These are phyloP conservation scores for Pontoporia blainvillei DNA, from an alignment of 2,113 vertebrate genomes.

Conservation along the genomic window DNA sequence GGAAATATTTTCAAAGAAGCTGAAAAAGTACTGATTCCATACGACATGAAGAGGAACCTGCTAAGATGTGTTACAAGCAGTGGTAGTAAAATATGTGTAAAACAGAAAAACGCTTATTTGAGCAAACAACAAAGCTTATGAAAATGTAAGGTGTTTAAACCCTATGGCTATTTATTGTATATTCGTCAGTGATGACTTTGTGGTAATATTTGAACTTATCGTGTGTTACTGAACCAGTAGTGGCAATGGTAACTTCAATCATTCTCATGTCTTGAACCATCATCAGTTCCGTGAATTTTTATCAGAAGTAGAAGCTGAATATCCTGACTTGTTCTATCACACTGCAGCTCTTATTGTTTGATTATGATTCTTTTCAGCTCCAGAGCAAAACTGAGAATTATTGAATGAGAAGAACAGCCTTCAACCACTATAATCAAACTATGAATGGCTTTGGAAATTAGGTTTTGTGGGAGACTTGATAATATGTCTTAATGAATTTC, in stretches of 20 bases:
- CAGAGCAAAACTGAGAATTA: background rate
- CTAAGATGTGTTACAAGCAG: conserved; percentile 35
- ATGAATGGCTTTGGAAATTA: conserved; percentile 22
- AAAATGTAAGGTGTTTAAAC: conserved; percentile 19
- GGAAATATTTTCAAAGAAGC: conserved; percentile 42
- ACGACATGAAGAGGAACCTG: conserved; percentile 48
- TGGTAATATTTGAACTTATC: conserved; percentile 8
- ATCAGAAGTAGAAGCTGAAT: conserved; percentile 25
- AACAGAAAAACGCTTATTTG: conserved; percentile 10
- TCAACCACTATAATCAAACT: background rate
- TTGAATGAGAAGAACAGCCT: background rate
- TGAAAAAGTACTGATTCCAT: conserved; percentile 10
- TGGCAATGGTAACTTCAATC: background rate
- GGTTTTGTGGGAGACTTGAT: conserved; percentile 11
- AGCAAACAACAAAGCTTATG: conserved; percentile 22
- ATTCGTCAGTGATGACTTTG: conserved; percentile 12
- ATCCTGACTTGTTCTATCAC: background rate
- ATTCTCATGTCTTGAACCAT: background rate
- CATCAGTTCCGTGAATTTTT: conserved; percentile 32
- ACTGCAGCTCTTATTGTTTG: background rate
- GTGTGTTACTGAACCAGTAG: background rate
- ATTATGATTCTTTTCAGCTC: conserved; percentile 13
- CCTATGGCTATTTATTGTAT: background rate
- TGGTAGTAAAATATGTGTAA: background rate
- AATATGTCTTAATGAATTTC: conserved; percentile 28